These are phyloP conservation scores for Stigmatopora argus DNA, from an alignment of 2,113 vertebrate species.

Conservation along the genomic window DNA sequence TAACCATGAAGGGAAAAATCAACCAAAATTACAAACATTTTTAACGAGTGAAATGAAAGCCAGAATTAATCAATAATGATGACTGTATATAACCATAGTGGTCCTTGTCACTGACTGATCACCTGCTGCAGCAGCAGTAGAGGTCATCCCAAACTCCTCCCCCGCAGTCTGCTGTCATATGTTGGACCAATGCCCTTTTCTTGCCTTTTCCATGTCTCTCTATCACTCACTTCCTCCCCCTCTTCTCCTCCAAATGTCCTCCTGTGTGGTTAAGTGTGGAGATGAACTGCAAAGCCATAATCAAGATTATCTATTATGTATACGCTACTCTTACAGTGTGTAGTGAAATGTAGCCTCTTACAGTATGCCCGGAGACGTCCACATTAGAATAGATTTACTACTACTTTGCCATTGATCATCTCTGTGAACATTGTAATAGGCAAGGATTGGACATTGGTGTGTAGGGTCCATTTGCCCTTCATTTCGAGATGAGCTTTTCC, in stretches of 20 bases:
- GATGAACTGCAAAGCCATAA: slow-evolving; percentile 25
- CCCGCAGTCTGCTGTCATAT: slow-evolving; percentile 52
- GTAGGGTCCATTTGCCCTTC: slow-evolving; percentile 8
- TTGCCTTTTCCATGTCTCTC: background rate
- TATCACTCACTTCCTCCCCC: background rate
- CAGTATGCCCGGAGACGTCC: background rate
- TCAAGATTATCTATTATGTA: slow-evolving; percentile 6
- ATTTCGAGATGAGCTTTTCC: slow-evolving; percentile 24
- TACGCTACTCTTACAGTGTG: background rate
- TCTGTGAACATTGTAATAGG: slow-evolving; percentile 7
- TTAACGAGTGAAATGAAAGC: background rate
- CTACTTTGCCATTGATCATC: slow-evolving; percentile 25
- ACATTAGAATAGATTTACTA: background rate
- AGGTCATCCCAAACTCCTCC: slow-evolving; percentile 54
- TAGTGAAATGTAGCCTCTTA: background rate
- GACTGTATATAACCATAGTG: background rate
- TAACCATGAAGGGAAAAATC: background rate
- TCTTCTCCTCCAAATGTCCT: slow-evolving; percentile 15
- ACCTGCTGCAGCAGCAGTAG: slow-evolving; percentile 49
- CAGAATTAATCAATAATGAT: background rate
- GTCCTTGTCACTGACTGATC: slow-evolving; percentile 18
- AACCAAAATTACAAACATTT: background rate
- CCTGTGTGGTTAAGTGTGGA: slow-evolving; percentile 28
- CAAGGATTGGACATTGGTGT: slow-evolving; percentile 23
- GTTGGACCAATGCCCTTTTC: slow-evolving; percentile 30